A percentile compares a stretch with the other conserved stretches of the same genome.
Conservation (phyloP, 2,113 vertebrate genomes). For the Neomonachus schauinslandi region DNA sequence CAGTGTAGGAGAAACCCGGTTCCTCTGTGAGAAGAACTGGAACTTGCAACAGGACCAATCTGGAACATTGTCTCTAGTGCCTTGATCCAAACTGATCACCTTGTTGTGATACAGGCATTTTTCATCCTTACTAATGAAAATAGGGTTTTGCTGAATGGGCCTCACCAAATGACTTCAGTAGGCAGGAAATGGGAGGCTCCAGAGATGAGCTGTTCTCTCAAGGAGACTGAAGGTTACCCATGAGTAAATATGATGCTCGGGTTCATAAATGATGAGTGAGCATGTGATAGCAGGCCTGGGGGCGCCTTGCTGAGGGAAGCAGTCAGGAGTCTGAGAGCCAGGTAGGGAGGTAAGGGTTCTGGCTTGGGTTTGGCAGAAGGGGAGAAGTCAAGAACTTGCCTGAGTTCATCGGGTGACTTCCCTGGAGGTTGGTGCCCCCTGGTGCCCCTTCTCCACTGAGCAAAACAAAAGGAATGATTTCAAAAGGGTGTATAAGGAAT, state of each 20-base stretch:
- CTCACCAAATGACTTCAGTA: not conserved
- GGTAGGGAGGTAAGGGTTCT: not conserved
- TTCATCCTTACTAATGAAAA: slow-evolving; percentile 49
- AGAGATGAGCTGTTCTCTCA: not conserved
- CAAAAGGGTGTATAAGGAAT: not conserved
- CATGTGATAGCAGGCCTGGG: not conserved
- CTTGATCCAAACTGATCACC: not conserved
- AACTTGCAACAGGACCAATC: not conserved
- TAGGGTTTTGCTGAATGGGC: not conserved
- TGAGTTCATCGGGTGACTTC: not conserved
- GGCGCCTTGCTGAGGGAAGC: not conserved
- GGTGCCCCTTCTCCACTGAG: not conserved
- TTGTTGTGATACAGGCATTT: not conserved
- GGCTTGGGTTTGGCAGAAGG: not conserved
- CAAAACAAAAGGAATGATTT: not conserved
- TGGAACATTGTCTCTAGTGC: not conserved
- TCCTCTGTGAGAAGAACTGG: not conserved
- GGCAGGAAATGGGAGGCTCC: not conserved
- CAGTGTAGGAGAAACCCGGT: not conserved
- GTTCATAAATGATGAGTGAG: not conserved
- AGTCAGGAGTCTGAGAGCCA: not conserved
- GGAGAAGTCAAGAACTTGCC: not conserved
- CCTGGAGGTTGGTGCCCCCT: not conserved
- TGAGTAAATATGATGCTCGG: not conserved
- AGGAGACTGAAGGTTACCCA: not conserved